Evolutionary conservation across 2,113 vertebrate species (phyloP), one percentile per base, ranked within the genome.

Genomic region (Engraulis encrasicolus): DNA sequence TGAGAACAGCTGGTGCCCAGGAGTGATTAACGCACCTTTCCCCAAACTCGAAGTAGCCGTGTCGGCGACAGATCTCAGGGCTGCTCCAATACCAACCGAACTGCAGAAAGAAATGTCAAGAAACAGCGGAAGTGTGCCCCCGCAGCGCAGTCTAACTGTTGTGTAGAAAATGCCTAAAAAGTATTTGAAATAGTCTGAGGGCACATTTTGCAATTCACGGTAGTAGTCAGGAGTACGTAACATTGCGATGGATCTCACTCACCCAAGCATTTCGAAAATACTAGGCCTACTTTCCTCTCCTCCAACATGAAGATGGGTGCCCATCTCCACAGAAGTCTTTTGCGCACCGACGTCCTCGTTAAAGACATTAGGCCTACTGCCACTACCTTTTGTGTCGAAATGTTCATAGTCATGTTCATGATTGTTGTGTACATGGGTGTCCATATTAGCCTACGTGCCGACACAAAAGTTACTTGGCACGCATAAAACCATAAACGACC

Each of bases 61-160:
- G 19, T 58, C 80, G 0, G 89, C 90, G 12, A 92, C 80, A 1
- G 90, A 90, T 31, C 74, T 84, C 45, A 95, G 86, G 66, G 90
- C 90, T 80, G 61, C 61, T 0, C 27, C 61, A 31, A 71, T 71
- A 15, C 61, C 61, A 71, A 31, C 61, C 27, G 61, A 23, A 12
- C 61, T 71, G 15, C n/a, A 11, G n/a, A 66, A n/a, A 66, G 23
- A n/a, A 1, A 19, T 58, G 17, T 2, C 20, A 54, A 15, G n/a
- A n/a, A n/a, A n/a, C n/a, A n/a, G n/a, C n/a, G n/a, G n/a, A n/a
- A n/a, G n/a, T n/a, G n/a, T n/a, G n/a, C n/a, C n/a, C n/a, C n/a
- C n/a, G n/a, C n/a, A n/a, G n/a, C n/a, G n/a, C n/a, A n/a, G n/a
- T n/a, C n/a, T n/a, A n/a, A n/a, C n/a, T n/a, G n/a, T n/a, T n/a